These are phyloP conservation scores for Leptobrachium leishanense DNA, from an alignment of 2,113 vertebrate species.

Conservation along the genomic window DNA sequence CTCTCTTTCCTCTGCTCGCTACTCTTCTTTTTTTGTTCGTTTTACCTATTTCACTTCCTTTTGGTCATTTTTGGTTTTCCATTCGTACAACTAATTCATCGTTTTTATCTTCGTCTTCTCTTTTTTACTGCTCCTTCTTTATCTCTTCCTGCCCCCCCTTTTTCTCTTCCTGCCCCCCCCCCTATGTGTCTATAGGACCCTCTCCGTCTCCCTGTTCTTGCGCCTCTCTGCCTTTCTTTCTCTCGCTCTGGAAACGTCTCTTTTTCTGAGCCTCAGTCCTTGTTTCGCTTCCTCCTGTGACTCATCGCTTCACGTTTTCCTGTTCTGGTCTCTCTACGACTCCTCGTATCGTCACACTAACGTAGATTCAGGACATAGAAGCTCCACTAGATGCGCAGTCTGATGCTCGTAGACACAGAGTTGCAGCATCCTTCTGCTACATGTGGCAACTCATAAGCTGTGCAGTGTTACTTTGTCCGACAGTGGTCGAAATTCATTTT, in stretches of 20 bases:
- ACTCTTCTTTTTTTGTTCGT: background rate
- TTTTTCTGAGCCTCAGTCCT: background rate
- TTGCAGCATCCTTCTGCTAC: constrained; percentile 7
- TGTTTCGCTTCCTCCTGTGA: background rate
- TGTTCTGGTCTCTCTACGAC: background rate
- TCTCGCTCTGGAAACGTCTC: background rate
- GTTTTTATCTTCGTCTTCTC: background rate
- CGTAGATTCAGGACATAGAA: background rate
- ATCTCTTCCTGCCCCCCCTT: background rate
- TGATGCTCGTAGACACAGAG: constrained; percentile 2
- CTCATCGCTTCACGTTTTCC: background rate
- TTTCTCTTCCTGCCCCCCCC: background rate
- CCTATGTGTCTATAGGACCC: background rate
- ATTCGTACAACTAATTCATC: background rate
- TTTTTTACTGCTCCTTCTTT: background rate
- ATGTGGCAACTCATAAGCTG: background rate
- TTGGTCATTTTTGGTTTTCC: background rate
- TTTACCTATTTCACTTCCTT: background rate
- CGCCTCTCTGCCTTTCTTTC: too few relatives aligned
- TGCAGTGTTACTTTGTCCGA: background rate
- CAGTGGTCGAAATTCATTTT: background rate
- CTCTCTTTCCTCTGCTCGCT: background rate
- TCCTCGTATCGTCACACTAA: background rate
- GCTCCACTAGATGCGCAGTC: constrained; percentile 12
- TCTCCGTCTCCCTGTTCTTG: too few relatives aligned